Base-by-base conservation (phyloP, 2,888 invertebrate species). In the Griposia aprilina region DNA sequence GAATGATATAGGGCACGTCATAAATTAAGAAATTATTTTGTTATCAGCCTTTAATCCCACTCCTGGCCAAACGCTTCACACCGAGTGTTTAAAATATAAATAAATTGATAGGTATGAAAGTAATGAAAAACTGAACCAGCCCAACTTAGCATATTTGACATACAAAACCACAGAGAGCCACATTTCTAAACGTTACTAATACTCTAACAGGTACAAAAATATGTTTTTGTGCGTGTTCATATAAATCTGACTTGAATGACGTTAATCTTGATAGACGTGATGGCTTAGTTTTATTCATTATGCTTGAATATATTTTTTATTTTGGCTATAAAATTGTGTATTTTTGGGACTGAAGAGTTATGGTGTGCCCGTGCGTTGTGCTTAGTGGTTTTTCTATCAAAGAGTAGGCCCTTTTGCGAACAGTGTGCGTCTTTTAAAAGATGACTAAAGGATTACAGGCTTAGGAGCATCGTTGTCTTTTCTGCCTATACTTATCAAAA, bases 221-320 rank as follows among this genome's bases (percentile, higher is more conserved):
- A 86, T 84, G 85, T 88, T 88, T 88, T 88, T 89, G 86, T 87
- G 71, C 82, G 81, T 85, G 88, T 84, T 85, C 88, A 75, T 88
- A 89, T 89, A 89, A 89, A 89, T 89, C 89, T 89, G 85, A 77
- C 88, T 88, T 85, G 89, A 87, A 88, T 84, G 89, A 89, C 89
- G 85, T 81, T 89, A 89, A 89, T 89, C 89, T 89, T 89, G 89
- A 89, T 84, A 84, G 89, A 89, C 89, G 87, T 81, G 76, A 62
- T 87, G 82, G 89, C 87, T 89, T 89, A 88, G 80, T 87, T 85
- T 83, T 82, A 88, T 89, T 89, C 86, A 87, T 84, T 85, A 87
- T 70, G 87, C 83, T 88, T 65, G 74, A 80, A 83, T 87, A 80
- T 87, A 82, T 83, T 73, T 84, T 81, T 85, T 84, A 79, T 79